Evolutionary conservation across 2,113 vertebrate species (phyloP).

Genomic region (Phycodurus eques): DNA sequence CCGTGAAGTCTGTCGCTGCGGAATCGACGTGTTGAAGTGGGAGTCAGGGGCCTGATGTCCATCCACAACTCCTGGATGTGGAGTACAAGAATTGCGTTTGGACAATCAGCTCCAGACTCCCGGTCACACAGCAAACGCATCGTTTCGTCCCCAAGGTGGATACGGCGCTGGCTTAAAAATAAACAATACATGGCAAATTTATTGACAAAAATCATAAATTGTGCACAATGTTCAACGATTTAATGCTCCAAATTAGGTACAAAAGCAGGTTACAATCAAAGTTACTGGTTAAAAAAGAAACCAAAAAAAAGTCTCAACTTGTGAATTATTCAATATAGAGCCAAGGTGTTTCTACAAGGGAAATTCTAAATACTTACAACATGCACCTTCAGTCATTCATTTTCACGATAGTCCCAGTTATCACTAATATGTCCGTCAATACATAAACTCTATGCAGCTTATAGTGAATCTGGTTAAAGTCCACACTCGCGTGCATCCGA

Average conservation of each 20-base stretch:
- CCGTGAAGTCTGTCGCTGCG: neutral
- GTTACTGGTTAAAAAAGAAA: neutral
- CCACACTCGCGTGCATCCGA: slow-evolving; percentile 48
- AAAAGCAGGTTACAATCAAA: neutral
- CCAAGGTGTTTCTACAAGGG: neutral
- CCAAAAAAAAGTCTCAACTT: neutral
- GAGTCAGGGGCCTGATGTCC: slow-evolving; percentile 72
- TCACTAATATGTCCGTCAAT: slow-evolving; percentile 11
- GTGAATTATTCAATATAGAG: neutral
- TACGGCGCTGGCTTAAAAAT: slow-evolving; percentile 11
- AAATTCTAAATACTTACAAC: slow-evolving; percentile 52
- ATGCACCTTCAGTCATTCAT: slow-evolving; percentile 7
- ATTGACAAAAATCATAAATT: neutral
- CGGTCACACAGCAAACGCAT: slow-evolving; percentile 38
- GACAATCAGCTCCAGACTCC: slow-evolving; percentile 80
- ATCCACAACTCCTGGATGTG: slow-evolving; percentile 77
- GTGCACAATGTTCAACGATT: neutral
- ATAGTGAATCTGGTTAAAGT: slow-evolving; percentile 22
- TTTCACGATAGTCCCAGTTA: slow-evolving; percentile 33
- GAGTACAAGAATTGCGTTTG: slow-evolving; percentile 79
- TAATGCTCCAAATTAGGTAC: neutral
- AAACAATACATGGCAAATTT: neutral
- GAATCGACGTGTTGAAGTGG: slow-evolving; percentile 11
- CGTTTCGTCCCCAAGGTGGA: neutral
- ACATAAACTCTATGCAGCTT: slow-evolving; percentile 13